These are phyloP conservation scores for Ypsolopha sequella DNA, from an alignment of 2,888 invertebrate species.

Conservation along the genomic window DNA sequence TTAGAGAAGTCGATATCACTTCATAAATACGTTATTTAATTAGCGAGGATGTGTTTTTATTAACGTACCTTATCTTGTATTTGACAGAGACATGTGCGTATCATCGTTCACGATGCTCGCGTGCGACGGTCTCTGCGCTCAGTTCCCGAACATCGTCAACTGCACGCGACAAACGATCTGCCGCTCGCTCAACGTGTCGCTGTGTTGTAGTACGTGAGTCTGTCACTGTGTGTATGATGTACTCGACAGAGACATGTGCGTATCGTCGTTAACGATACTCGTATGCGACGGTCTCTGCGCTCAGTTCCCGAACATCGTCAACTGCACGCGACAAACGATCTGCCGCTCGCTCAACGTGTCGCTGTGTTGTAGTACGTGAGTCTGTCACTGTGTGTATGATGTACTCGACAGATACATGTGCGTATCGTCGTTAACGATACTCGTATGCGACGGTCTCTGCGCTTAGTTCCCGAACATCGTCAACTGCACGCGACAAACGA, in stretches of 20 bases:
- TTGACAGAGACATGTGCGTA: too few species aligned
- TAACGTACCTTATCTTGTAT: neutral
- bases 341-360: constrained; percentile 9
- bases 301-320: constrained; percentile 6
- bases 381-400: neutral
- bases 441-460: constrained; percentile 11
- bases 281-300: constrained; percentile 12
- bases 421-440: constrained; percentile 8
- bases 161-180: constrained; percentile 30
- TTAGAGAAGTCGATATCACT: too few species aligned
- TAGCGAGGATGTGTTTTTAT: constrained; percentile 7
- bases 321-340: constrained; percentile 11
- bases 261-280: constrained; percentile 9
- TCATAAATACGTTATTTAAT: too few species aligned
- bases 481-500: constrained; percentile 10
- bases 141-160: constrained; percentile 34
- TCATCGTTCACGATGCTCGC: constrained; percentile 33
- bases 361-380: constrained; percentile 13
- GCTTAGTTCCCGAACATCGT: constrained; percentile 6
- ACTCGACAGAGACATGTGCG: constrained; percentile 11
- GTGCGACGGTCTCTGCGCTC: constrained; percentile 45
- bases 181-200: constrained; percentile 42
- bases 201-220: constrained; percentile 52
- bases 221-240: neutral
- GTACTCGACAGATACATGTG: constrained; percentile 10